Base-by-base conservation (phyloP, 30 jellyfish, hydroid and myxozoan genomes). In the Catostylus mosaicus region DNA sequence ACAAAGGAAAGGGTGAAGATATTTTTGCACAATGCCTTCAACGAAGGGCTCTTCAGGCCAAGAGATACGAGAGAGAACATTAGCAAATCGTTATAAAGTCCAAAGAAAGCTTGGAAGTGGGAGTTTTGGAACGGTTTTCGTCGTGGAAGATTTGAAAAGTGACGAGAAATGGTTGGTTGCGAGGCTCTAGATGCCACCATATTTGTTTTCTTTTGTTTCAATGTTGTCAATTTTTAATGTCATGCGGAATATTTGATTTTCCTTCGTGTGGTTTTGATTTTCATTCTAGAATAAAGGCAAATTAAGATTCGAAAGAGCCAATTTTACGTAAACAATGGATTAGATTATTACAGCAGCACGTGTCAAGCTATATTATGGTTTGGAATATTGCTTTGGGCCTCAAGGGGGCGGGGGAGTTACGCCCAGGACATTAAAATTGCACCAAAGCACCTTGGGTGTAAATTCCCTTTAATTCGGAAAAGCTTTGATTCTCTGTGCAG, bases 91-190 rank as follows among this genome's bases (percentile, higher is more conserved):
- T 14, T 90, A 90, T 87, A 57, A 50, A 43, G 78, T 90, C 2
- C 60, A 26, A 7, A 70, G 89, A 60, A 90, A 90, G 72, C 93
- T 90, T 51, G 97, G 97, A 10, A 90, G 96, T 61, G 97, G 97
- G 10, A 84, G 82, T 56, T 84, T 75, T 75, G 97, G 94, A 10
- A 68, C 91, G 23, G 97, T 89, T 35, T 78, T 57, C 51, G 77
- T 89, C 3, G 95, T 89, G 0, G 89, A 87, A 48, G 95, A 83
- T 71, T 67, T 73, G 35, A 89, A 89, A 51, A 50, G 84, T 73
- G 89, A 78, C 1, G 89, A 74, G 22, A 79, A 48, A 65, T 75
- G 82, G 96, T 85, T 43, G 37, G 89, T 83, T 47, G 3, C 9
- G 71, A 12, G n/a, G 37, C 26, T 10, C 7, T 10, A 52, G 30